phyloP scores from a whole-genome alignment of 2,888 invertebrate species.

The Metallyticus violacea region DNA sequence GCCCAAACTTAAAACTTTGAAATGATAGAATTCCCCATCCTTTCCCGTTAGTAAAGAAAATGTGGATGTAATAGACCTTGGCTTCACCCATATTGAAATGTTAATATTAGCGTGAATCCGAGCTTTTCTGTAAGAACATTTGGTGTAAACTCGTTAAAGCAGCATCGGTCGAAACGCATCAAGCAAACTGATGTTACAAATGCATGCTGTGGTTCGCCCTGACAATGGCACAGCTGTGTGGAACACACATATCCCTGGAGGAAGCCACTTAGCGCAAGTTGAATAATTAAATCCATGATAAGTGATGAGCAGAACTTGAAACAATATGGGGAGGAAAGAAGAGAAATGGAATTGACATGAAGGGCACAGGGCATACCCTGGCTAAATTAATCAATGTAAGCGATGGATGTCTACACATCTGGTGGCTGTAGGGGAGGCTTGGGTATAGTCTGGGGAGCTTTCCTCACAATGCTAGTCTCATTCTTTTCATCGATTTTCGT shows the following conservation, averaged over 20 bases:
- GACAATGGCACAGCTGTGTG: neutral
- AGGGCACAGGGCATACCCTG: neutral
- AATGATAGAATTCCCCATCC: too few relatives aligned
- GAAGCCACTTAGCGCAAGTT: neutral
- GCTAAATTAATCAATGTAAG: neutral
- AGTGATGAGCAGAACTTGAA: neutral
- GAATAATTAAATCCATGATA: neutral
- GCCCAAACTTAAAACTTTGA: too few relatives aligned
- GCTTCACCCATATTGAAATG: too few relatives aligned
- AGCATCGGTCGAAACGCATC: neutral
- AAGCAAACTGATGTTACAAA: too few relatives aligned
- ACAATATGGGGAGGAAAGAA: neutral
- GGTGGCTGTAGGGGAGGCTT: neutral
- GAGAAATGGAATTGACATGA: neutral
- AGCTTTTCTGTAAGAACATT: too few relatives aligned
- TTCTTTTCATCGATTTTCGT: neutral
- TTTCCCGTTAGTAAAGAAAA: too few relatives aligned
- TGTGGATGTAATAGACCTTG: too few relatives aligned
- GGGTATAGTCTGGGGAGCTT: too few relatives aligned
- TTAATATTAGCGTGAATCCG: too few relatives aligned
- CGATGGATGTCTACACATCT: neutral
- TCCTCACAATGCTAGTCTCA: neutral
- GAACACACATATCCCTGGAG: neutral
- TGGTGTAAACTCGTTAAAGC: too few relatives aligned
- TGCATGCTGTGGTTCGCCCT: neutral